Evolutionary conservation across 2,113 vertebrate species (phyloP).

Genomic region (Saccopteryx leptura): DNA sequence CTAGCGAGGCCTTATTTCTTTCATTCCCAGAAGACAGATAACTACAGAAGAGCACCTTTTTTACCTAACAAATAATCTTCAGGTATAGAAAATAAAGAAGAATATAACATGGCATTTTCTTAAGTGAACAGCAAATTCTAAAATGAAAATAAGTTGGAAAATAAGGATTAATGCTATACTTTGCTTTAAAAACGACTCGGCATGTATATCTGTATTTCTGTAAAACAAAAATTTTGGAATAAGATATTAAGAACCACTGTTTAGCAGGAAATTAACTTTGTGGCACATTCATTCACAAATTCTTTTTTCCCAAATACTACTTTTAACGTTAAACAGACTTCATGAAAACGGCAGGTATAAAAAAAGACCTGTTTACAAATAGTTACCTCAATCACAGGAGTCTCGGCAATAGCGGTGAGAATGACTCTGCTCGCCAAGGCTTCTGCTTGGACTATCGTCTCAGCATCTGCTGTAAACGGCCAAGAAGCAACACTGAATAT

Average conservation of each 20-base stretch:
- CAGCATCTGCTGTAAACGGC: conserved; percentile 93
- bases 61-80: background rate
- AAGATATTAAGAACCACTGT: background rate
- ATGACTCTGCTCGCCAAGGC: conserved; percentile 93
- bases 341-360: background rate
- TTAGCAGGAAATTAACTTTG: background rate
- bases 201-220: background rate
- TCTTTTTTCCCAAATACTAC: background rate
- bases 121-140: background rate
- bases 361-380: background rate
- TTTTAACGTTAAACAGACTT: background rate
- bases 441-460: conserved; percentile 91
- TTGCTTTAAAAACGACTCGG: background rate
- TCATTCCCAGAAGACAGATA: background rate
- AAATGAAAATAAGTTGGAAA: background rate
- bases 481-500: conserved; percentile 95
- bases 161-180: background rate
- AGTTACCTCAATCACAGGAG: conserved; percentile 93
- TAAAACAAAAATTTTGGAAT: conserved; percentile 29
- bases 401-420: conserved; percentile 94
- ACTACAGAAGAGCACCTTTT: background rate
- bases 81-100: background rate
- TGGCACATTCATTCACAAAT: background rate
- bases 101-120: background rate
- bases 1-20: background rate